These are phyloP conservation scores for Gambusia yucatana DNA, from an alignment of 2,797 vertebrate genomes.

Conservation along the genomic window DNA sequence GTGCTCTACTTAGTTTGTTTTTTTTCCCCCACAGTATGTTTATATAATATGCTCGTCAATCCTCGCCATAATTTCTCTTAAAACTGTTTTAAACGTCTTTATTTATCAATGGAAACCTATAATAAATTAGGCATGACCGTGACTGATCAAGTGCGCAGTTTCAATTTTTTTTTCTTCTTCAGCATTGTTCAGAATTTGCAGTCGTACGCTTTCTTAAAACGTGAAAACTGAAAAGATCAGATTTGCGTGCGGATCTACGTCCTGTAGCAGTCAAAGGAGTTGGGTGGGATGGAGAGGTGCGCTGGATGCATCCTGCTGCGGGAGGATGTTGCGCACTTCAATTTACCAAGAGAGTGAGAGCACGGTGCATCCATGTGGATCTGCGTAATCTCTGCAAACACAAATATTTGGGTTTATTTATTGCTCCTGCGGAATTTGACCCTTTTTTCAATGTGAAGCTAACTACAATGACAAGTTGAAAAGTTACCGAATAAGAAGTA, in stretches of 20 bases:
- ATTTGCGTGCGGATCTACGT: neutral
- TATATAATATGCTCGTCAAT: neutral
- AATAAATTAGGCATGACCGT: slow-evolving; percentile 13
- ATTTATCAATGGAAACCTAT: neutral
- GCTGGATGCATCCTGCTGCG: slow-evolving; percentile 59
- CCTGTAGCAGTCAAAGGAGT: slow-evolving; percentile 15
- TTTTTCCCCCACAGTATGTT: neutral
- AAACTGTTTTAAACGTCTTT: neutral
- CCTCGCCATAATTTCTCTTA: neutral
- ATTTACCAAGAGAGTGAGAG: slow-evolving; percentile 64
- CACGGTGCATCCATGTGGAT: slow-evolving; percentile 45
- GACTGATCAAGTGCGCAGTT: slow-evolving; percentile 49
- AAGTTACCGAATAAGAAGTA: neutral
- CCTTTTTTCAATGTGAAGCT: neutral
- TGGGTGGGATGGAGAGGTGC: slow-evolving; percentile 61
- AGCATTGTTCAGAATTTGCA: slow-evolving; percentile 12
- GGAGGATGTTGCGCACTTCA: slow-evolving; percentile 84
- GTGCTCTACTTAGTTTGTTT: neutral
- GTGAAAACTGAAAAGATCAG: slow-evolving; percentile 12
- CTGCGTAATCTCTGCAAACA: slow-evolving; percentile 31
- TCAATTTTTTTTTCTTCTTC: neutral
- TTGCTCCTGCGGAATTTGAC: neutral
- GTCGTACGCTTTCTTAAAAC: slow-evolving; percentile 34
- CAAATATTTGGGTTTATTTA: neutral
- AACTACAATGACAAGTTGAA: neutral